Evolutionary conservation across 1,140 invertebrate species (phyloP), one percentile per base, ranked within the genome.

Genomic region (Trichoplusia ni): DNA sequence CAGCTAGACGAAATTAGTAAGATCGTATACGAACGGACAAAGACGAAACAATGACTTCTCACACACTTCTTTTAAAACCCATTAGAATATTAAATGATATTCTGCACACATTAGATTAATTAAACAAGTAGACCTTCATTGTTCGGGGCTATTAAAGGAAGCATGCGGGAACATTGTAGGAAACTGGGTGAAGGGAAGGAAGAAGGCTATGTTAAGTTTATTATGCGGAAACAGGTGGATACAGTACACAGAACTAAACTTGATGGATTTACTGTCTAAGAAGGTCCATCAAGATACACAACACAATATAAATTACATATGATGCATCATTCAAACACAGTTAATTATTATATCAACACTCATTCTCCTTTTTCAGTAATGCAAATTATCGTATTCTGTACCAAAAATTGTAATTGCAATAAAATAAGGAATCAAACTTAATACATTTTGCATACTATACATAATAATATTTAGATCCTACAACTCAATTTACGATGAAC

Each of bases 61-160:
- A 84, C 86, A 90, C 81, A 90, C 87, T 90, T 86, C 86, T 67
- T 90, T 90, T 89, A 90, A 90, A 89, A 89, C 87, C 87, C 87
- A 80, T 82, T 81, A 78, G 75, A 81, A 75, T 77, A 71, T 70
- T 77, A 77, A 79, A 80, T 78, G 65, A 81, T 86, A 87, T 88
- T 90, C 85, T 89, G 86, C 88, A 90, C 88, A 90, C 88, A 88
- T 84, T 82, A 81, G 64, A 74, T 75, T 31, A 69, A 75, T 54
- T 77, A 82, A 72, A 73, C 63, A 65, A 70, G 38, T 46, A 69
- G 62, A 63, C 51, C 37, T 62, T 67, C 38, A 64, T 61, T 68
- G 40, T 56, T 72, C 77, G 86, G 86, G 88, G 86, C 82, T 80
- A 75, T 88, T 90, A 90, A 90, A 90, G 88, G 86, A 90, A 90